A percentile compares a stretch with the other conserved stretches of the same genome.
These are phyloP conservation scores for Neocrepidodera transversa DNA, from an alignment of 2,888 invertebrate genomes.

Conservation along the genomic window DNA sequence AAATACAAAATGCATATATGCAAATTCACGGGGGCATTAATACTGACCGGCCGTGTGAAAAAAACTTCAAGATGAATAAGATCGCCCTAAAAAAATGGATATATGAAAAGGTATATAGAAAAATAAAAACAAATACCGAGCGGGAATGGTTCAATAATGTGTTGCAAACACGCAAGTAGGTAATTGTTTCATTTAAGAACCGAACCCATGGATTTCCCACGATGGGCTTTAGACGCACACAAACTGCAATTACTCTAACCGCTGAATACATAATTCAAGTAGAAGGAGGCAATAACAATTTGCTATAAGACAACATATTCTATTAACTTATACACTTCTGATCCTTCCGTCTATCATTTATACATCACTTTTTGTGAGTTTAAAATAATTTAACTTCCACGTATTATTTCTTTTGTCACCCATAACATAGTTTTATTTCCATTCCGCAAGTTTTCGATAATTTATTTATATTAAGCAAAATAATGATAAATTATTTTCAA, in stretches of 20 bases:
- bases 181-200: conserved; percentile 62
- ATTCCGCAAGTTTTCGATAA: too few species aligned
- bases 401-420: too few species aligned
- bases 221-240: conserved; percentile 54
- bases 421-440: too few species aligned
- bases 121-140: conserved; percentile 59
- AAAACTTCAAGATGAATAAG: conserved; percentile 35
- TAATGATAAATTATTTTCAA: too few species aligned
- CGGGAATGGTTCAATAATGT: conserved; percentile 60
- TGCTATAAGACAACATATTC: conserved; percentile 45
- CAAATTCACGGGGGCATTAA: conserved; percentile 25
- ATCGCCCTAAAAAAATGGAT: conserved; percentile 37
- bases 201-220: conserved; percentile 57
- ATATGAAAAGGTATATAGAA: conserved; percentile 51
- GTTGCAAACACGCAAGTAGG: conserved; percentile 61
- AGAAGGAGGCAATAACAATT: conserved; percentile 45
- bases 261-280: conserved; percentile 54
- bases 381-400: not conserved
- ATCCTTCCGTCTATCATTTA: not conserved
- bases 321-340: conserved; percentile 29
- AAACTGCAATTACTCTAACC: conserved; percentile 57
- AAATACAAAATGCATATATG: conserved; percentile 33
- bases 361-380: not conserved
- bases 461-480: too few species aligned
- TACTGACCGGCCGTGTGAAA: conserved; percentile 47